Percentiles rank a stretch among this genome's conserved stretches.
Conservation (phyloP, 2,113 vertebrate genomes). For the Notarius lentiginosus region DNA sequence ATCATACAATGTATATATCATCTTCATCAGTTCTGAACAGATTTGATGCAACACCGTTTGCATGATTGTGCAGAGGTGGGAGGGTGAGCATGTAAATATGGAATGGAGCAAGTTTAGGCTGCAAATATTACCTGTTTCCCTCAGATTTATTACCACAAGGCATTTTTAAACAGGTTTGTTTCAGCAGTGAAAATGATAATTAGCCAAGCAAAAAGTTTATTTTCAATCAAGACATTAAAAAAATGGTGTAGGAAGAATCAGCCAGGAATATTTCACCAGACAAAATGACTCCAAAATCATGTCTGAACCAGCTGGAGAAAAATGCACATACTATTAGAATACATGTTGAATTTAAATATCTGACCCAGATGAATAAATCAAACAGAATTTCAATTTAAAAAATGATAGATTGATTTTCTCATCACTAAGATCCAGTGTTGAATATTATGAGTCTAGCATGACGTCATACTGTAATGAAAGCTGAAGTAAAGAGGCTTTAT, state of each 20-base stretch:
- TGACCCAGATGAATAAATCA: too few relatives aligned
- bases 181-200: not conserved
- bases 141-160: not conserved
- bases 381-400: too few relatives aligned
- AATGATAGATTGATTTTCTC: too few relatives aligned
- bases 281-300: conserved; percentile 77
- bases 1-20: too few relatives aligned
- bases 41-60: not conserved
- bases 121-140: not conserved
- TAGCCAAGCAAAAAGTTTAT: too few relatives aligned
- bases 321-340: conserved; percentile 63
- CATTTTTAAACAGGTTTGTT: not conserved
- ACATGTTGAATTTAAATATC: conserved; percentile 75
- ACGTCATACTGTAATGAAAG: too few relatives aligned
- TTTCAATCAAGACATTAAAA: not conserved
- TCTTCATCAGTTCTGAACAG: not conserved
- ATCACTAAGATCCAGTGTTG: too few relatives aligned
- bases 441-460: too few relatives aligned
- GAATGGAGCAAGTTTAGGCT: not conserved
- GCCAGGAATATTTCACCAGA: conserved; percentile 73
- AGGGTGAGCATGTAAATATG: not conserved
- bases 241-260: conserved; percentile 60
- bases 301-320: conserved; percentile 73
- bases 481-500: too few relatives aligned
- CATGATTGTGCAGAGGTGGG: not conserved